Evolutionary conservation across 2,113 vertebrate species (phyloP).

Genomic region (Colius striatus): DNA sequence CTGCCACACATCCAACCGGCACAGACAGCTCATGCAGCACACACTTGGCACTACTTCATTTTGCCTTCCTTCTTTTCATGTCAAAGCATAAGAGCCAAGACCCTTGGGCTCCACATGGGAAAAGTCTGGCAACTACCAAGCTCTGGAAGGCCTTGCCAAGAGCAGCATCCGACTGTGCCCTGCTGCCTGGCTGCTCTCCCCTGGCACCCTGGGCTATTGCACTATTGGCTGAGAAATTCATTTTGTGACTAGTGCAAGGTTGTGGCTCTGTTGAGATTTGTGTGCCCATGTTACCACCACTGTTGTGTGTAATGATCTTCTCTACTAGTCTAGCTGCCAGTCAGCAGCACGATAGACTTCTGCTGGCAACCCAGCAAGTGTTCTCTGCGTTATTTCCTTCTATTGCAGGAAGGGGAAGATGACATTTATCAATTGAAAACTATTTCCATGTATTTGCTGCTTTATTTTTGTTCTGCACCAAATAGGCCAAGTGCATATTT

Average conservation of each 20-base stretch:
- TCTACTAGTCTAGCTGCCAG: neutral
- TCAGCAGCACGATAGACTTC: fast-evolving
- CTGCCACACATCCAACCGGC: neutral
- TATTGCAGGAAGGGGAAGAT: neutral
- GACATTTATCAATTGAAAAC: neutral
- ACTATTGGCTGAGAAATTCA: neutral
- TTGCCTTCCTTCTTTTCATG: neutral
- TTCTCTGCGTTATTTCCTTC: neutral
- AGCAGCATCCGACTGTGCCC: neutral
- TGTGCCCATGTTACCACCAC: neutral
- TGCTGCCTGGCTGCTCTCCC: neutral
- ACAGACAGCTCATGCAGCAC: neutral
- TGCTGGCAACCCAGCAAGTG: neutral
- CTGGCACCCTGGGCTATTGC: neutral
- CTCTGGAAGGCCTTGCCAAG: neutral
- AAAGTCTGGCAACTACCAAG: neutral
- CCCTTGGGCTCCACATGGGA: neutral
- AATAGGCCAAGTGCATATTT: neutral
- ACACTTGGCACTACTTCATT: neutral
- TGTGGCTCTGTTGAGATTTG: neutral
- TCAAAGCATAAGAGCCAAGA: neutral
- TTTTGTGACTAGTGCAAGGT: neutral
- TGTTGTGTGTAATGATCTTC: neutral
- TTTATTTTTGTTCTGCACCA: neutral
- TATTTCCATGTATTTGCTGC: neutral